Evolutionary conservation across 2,113 vertebrate species (phyloP), one percentile per base, ranked within the genome.

Genomic region (Dunckerocampus dactyliophorus): DNA sequence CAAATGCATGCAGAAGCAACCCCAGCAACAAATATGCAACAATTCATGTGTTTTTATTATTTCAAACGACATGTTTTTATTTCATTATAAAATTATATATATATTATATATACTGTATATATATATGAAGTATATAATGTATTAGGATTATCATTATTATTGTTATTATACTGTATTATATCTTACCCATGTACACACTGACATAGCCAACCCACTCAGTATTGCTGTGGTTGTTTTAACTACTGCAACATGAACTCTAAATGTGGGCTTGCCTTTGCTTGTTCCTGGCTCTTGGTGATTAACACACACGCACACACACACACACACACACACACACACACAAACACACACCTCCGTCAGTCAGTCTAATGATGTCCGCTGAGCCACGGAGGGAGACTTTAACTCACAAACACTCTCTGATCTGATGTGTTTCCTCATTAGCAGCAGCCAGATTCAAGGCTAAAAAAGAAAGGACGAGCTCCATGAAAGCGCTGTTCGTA

Each of bases 331-430:
- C n/a, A 22, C 15, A 16, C 21, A 46, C 15, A 45, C n/a, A 16
- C 1, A 60, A 50, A 61, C 51, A 11, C 43, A 49, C 52, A 37
- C 10, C 16, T 64, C 57, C 13, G 20, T 55, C 63, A 31, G 58
- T 63, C 46, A 39, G 58, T 16, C 45, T 79, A 72, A 72, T 65
- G 54, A 79, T 72, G 69, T 76, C 70, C 67, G 59, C 60, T 62
- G 63, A 70, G 63, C 47, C 39, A 49, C 5, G 12, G 45, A 47
- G 56, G 47, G 34, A 63, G 62, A 22, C 61, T 62, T 49, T 65
- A 59, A 63, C 10, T 61, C 46, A 45, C 28, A 16, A 67, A 68
- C 45, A 59, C 53, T 49, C 21, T 31, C 45, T 52, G 60, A 39
- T 65, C 15, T 56, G 54, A 56, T 43, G 54, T 42, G 54, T 42